Evolutionary conservation across 2,888 invertebrate species (phyloP).

Genomic region (Rhagophthalmus giganteus): DNA sequence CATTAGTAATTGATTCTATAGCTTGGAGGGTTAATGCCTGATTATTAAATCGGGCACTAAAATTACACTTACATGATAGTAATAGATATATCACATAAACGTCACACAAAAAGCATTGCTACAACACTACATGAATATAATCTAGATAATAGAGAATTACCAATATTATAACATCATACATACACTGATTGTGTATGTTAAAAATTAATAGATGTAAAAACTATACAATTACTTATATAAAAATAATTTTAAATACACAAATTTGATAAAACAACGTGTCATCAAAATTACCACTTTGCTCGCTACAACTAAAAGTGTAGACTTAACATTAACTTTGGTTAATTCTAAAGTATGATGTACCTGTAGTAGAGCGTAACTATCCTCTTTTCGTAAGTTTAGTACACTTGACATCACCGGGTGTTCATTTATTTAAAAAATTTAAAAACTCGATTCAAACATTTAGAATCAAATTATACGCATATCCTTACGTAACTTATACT

Average conservation of each 20-base stretch:
- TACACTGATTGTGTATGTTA: constrained; percentile 41
- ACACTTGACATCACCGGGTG: no score
- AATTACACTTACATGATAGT: constrained; percentile 41
- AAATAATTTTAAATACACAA: constrained; percentile 46
- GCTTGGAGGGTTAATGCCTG: constrained; percentile 33
- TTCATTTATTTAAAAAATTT: no score
- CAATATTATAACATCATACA: constrained; percentile 46
- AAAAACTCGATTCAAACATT: no score
- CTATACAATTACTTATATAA: constrained; percentile 53
- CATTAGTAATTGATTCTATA: constrained; percentile 27
- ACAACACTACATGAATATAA: constrained; percentile 52
- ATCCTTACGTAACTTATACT: no score
- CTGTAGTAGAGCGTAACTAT: no score
- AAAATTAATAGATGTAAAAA: constrained; percentile 48
- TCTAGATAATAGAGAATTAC: constrained; percentile 50
- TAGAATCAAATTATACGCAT: no score
- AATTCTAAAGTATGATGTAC: constrained; percentile 46
- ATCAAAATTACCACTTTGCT: constrained; percentile 44
- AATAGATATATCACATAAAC: constrained; percentile 57
- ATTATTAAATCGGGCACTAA: constrained; percentile 36
- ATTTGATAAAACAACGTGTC: constrained; percentile 42
- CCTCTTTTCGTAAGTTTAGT: no score
- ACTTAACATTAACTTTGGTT: constrained; percentile 49
- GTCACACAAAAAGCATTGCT: constrained; percentile 59
- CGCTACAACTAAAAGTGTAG: constrained; percentile 40